phyloP scores from a whole-genome alignment of 1,140 invertebrate genomes.

The Dryas iulia region DNA sequence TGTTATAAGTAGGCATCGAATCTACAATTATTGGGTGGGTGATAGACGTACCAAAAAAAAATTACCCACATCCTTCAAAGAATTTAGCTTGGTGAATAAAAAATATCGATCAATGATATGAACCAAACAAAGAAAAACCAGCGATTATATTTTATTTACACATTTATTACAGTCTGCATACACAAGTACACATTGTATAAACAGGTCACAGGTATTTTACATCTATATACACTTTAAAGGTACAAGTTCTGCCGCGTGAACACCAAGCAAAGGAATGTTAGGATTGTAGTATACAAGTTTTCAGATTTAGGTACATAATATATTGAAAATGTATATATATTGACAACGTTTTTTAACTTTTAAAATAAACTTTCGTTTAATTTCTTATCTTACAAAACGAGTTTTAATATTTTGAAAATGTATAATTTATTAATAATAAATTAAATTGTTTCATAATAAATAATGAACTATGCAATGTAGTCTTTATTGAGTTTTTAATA shows the following conservation, averaged over 20 bases:
- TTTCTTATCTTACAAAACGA: not conserved
- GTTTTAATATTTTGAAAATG: no score
- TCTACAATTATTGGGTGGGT: no score
- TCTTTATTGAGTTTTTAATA: no score
- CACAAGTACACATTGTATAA: constrained; percentile 67
- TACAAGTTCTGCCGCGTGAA: constrained; percentile 50
- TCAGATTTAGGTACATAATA: not conserved
- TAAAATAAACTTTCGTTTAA: not conserved
- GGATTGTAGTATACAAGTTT: constrained; percentile 37
- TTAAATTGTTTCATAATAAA: no score
- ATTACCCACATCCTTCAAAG: no score
- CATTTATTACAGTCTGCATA: constrained; percentile 72
- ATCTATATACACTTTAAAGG: constrained; percentile 62
- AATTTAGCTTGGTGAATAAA: no score
- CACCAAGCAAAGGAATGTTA: constrained; percentile 65
- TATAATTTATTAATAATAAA: no score
- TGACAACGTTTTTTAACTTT: not conserved
- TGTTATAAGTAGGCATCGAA: no score
- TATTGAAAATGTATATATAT: not conserved
- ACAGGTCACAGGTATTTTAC: constrained; percentile 64
- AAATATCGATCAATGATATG: not conserved
- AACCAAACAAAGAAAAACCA: constrained; percentile 19
- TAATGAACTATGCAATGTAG: no score
- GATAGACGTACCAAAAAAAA: no score
- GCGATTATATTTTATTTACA: constrained; percentile 55